These are phyloP conservation scores for Lordiphosa mommai DNA, from an alignment of 1,140 invertebrate genomes.

Conservation along the genomic window DNA sequence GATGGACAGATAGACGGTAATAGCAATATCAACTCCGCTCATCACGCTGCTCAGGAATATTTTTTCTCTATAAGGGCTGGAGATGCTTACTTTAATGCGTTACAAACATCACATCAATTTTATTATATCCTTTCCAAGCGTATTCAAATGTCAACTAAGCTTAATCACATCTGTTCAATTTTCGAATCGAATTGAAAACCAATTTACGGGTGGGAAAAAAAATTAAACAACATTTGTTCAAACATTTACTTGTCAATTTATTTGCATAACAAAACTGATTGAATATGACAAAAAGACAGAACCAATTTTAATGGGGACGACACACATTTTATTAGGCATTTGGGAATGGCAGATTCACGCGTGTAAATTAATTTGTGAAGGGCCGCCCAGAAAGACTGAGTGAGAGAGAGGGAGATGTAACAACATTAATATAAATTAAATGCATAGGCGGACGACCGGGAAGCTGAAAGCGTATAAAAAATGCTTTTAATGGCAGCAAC, in stretches of 20 bases:
- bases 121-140: no score
- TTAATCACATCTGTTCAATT: slow-evolving; percentile 1
- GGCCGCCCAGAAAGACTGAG: slow-evolving; percentile 15
- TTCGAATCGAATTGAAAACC: slow-evolving; percentile 35
- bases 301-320: slow-evolving; percentile 32
- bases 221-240: slow-evolving; percentile 26
- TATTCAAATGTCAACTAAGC: no score
- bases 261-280: slow-evolving; percentile 69
- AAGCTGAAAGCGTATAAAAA: slow-evolving; percentile 25
- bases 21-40: no score
- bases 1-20: no score
- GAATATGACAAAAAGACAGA: slow-evolving; percentile 39
- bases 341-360: slow-evolving; percentile 46
- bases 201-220: slow-evolving; percentile 36
- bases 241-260: slow-evolving; percentile 65
- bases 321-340: slow-evolving; percentile 56
- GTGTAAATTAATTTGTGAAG: slow-evolving; percentile 67
- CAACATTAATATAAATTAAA: slow-evolving; percentile 77
- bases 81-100: no score
- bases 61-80: no score
- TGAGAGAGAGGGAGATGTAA: slow-evolving; percentile 6
- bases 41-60: no score
- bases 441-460: slow-evolving; percentile 32
- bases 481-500: slow-evolving; percentile 57
- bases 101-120: no score